Conservation (phyloP, 2,113 vertebrate species). For the Arenaria interpres region DNA sequence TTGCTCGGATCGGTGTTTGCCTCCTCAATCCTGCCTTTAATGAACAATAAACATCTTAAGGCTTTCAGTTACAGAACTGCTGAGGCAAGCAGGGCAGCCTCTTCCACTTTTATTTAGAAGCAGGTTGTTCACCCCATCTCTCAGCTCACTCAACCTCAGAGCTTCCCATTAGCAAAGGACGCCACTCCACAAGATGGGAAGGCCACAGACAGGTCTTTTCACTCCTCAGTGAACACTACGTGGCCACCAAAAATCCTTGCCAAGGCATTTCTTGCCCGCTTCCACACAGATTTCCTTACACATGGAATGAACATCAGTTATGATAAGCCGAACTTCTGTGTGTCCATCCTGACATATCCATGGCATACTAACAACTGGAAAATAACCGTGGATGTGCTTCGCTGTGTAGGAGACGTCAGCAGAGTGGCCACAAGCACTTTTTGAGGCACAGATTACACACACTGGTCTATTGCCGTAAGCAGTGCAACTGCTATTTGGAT, state of each 20-base stretch:
- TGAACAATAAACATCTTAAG: background rate
- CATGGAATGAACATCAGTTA: background rate
- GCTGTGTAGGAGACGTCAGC: background rate
- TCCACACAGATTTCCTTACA: background rate
- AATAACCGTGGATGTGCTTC: background rate
- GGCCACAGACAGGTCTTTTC: background rate
- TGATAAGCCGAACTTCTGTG: background rate
- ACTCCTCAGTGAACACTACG: background rate
- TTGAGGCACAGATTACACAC: background rate
- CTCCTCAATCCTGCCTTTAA: background rate
- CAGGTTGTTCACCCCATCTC: background rate
- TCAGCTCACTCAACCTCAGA: background rate
- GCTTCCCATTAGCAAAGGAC: background rate
- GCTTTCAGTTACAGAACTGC: background rate
- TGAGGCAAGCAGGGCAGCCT: background rate
- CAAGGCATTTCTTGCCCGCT: background rate
- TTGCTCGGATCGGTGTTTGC: background rate
- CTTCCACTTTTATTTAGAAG: background rate
- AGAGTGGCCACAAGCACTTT: background rate
- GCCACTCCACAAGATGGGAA: background rate
- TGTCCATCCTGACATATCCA: background rate
- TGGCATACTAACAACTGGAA: background rate
- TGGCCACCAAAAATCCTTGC: background rate
- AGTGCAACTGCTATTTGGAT: background rate
- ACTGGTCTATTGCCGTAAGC: background rate